Base-by-base conservation (phyloP, 2,888 invertebrate genomes). In the Pteria penguin region DNA sequence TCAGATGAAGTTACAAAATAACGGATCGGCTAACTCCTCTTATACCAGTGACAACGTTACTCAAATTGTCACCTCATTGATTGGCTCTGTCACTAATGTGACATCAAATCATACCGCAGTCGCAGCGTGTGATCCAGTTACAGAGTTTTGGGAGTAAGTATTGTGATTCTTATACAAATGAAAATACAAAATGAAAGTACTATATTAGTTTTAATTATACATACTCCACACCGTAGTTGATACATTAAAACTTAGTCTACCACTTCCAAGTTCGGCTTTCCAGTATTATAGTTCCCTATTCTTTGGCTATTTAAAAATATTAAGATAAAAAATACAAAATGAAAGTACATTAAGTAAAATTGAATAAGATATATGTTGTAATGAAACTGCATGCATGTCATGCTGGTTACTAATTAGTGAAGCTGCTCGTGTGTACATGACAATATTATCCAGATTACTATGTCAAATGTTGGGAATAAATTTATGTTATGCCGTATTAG, bases 131-230 rank as follows among this genome's bases (percentile, higher is more conserved):
- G 76, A 76, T 69, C 92, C 93, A 4, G 93, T 93, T 2, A 92
- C 92, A 8, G 94, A 94, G 87, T 94, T 93, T 83, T 94, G 94
- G 94, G 93, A 94, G 91, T 91, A 88, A 84, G 91, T 90, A 79
- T 76, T 69, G 36, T 24, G 31, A 29, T 36, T 45, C 18, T 45
- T 45, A 45, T 18, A 45, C 45, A 45, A 45, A n/a, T n/a, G n/a
- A n/a, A n/a, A n/a, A n/a, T n/a, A n/a, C n/a, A n/a, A n/a, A n/a
- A n/a, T n/a, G n/a, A n/a, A n/a, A n/a, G n/a, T n/a, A n/a, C n/a
- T n/a, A n/a, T n/a, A n/a, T n/a, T n/a, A n/a, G n/a, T n/a, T n/a
- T n/a, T n/a, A n/a, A n/a, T n/a, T n/a, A n/a, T n/a, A n/a, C n/a
- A n/a, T n/a, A n/a, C n/a, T n/a, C n/a, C n/a, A n/a, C n/a, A n/a